Conservation (phyloP, 2,888 invertebrate genomes). For the Ochlodes sylvanus region DNA sequence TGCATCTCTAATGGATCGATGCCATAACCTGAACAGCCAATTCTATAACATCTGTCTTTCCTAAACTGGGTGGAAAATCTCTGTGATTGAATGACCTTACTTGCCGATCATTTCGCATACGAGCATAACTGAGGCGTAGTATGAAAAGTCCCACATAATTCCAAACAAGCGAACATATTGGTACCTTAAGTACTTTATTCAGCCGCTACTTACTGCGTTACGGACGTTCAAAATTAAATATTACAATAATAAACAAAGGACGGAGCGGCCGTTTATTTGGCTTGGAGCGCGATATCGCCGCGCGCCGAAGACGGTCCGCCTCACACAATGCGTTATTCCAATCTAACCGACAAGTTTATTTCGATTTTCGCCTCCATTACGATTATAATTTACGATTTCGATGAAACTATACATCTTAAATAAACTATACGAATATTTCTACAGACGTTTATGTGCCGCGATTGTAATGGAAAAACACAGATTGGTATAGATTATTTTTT, state of each 20-base stretch:
- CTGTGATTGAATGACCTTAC: no score
- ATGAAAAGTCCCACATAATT: conserved; percentile 38
- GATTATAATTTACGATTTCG: conserved; percentile 48
- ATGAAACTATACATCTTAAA: conserved; percentile 48
- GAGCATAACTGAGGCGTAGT: not conserved
- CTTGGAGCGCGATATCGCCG: conserved; percentile 64
- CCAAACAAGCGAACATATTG: conserved; percentile 46
- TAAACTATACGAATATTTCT: conserved; percentile 45
- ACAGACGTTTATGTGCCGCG: conserved; percentile 42
- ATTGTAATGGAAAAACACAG: conserved; percentile 44
- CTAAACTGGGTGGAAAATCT: no score
- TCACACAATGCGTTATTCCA: conserved; percentile 45
- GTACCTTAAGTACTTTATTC: conserved; percentile 43
- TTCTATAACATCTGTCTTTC: no score
- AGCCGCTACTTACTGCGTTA: conserved; percentile 60
- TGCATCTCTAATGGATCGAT: no score
- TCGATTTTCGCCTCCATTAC: conserved; percentile 45
- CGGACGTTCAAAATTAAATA: conserved; percentile 76
- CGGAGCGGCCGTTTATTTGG: conserved; percentile 60
- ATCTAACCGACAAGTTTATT: conserved; percentile 47
- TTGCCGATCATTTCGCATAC: no score
- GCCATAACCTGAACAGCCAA: no score
- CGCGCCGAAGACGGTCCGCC: conserved; percentile 62
- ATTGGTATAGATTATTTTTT: conserved; percentile 6
- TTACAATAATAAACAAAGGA: conserved; percentile 73